Conservation (phyloP, 2,888 invertebrate species). For the Platycheirus albimanus region DNA sequence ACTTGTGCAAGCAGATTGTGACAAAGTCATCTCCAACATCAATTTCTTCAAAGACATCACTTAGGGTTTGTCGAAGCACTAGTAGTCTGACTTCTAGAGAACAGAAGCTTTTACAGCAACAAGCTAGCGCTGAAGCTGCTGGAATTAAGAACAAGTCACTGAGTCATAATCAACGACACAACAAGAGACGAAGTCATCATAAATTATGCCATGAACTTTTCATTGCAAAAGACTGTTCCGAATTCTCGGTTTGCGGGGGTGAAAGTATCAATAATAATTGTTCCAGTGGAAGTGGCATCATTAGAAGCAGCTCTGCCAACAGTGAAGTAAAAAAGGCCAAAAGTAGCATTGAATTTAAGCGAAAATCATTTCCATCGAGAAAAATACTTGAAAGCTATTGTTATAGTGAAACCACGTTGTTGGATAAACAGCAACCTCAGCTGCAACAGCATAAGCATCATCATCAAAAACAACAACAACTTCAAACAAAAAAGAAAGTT, state of each 20-base stretch:
- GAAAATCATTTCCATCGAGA: slow-evolving; percentile 70
- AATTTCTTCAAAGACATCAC: slow-evolving; percentile 50
- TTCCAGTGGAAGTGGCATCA: slow-evolving; percentile 9
- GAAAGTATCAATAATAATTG: slow-evolving; percentile 1
- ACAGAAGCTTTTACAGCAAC: slow-evolving; percentile 52
- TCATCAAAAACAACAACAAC: slow-evolving; percentile 39
- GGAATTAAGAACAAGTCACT: slow-evolving; percentile 54
- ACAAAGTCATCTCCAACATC: slow-evolving; percentile 62
- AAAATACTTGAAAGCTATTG: slow-evolving; percentile 67
- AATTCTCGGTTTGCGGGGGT: slow-evolving; percentile 10
- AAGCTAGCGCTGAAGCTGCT: background rate
- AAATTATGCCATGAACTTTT: slow-evolving; percentile 72
- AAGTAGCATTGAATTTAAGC: slow-evolving; percentile 62
- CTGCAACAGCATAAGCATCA: slow-evolving; percentile 35
- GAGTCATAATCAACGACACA: slow-evolving; percentile 50
- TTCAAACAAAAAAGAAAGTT: slow-evolving; percentile 65
- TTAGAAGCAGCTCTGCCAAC: background rate
- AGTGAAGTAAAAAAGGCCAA: slow-evolving; percentile 67
- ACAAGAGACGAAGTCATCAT: slow-evolving; percentile 52
- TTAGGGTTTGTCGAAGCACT: slow-evolving; percentile 59
- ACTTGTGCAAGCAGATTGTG: slow-evolving; percentile 71
- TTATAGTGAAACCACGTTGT: slow-evolving; percentile 40
- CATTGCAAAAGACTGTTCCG: slow-evolving; percentile 50
- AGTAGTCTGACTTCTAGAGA: slow-evolving; percentile 58
- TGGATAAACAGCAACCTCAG: slow-evolving; percentile 10